A percentile compares a stretch with the other conserved stretches of the same genome.
Evolutionary conservation across 2,888 invertebrate genomes (phyloP).

Genomic region (Thereva nobilitata): DNA sequence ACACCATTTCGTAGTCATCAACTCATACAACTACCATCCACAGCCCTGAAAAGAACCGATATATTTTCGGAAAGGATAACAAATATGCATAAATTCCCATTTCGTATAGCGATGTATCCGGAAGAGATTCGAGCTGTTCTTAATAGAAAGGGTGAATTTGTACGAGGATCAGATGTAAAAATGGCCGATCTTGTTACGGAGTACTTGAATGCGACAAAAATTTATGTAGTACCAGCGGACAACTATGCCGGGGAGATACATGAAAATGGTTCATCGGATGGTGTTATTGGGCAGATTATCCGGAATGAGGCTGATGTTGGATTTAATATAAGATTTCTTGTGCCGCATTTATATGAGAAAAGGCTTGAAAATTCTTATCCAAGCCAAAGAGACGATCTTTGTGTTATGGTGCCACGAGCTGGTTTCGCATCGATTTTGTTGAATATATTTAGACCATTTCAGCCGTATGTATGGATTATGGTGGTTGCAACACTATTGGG

Average conservation of each 20-base stretch:
- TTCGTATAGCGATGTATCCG: constrained; percentile 52
- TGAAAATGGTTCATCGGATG: constrained; percentile 46
- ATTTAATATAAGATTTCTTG: constrained; percentile 62
- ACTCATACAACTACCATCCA: constrained; percentile 48
- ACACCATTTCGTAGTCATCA: constrained; percentile 56
- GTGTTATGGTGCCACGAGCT: constrained; percentile 63
- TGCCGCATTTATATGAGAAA: constrained; percentile 59
- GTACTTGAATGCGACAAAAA: constrained; percentile 60
- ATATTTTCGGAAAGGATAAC: constrained; percentile 51
- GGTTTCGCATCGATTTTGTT: constrained; percentile 60
- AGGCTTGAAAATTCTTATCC: constrained; percentile 62
- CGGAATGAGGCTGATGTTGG: constrained; percentile 59
- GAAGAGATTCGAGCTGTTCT: constrained; percentile 57
- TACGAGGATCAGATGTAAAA: constrained; percentile 58
- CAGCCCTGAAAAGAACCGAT: constrained; percentile 42
- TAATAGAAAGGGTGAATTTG: constrained; percentile 44
- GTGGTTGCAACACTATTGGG: constrained; percentile 46
- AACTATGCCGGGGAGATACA: constrained; percentile 39
- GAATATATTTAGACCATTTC: constrained; percentile 55
- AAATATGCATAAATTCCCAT: constrained; percentile 51
- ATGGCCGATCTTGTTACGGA: constrained; percentile 56
- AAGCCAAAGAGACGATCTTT: constrained; percentile 62
- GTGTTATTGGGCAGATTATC: constrained; percentile 48
- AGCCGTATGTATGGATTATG: constrained; percentile 49
- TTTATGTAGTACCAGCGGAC: constrained; percentile 47